Conservation (phyloP, 2,888 invertebrate species). For the Tetragonula carbonaria region DNA sequence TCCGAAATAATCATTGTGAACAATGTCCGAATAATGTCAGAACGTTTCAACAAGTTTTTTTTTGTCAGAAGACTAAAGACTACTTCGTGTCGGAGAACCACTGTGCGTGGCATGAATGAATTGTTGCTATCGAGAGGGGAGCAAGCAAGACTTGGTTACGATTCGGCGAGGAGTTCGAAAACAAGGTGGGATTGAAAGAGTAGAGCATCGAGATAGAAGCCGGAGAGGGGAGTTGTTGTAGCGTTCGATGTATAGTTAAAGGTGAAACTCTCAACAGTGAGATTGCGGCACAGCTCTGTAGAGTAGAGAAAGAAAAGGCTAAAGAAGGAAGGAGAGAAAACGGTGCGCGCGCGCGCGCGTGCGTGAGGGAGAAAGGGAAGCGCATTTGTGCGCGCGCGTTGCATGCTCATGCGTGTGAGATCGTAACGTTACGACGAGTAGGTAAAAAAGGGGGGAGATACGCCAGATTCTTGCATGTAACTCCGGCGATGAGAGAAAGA, state of each 20-base stretch:
- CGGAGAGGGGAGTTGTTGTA: background rate
- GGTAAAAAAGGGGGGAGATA: constrained; percentile 34
- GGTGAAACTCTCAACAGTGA: constrained; percentile 13
- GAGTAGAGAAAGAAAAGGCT: background rate
- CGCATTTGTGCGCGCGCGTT: background rate
- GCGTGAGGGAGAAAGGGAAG: background rate
- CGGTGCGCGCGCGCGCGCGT: too few species aligned
- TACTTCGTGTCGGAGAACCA: constrained; percentile 27
- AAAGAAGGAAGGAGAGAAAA: too few species aligned
- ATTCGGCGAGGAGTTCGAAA: constrained; percentile 18
- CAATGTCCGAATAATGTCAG: background rate
- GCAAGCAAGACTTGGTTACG: constrained; percentile 12
- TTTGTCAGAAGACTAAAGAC: too few species aligned
- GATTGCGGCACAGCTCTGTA: background rate
- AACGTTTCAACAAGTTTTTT: background rate
- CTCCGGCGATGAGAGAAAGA: constrained; percentile 26
- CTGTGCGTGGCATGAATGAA: constrained; percentile 39
- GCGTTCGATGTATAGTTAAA: constrained; percentile 1
- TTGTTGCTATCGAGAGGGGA: constrained; percentile 3
- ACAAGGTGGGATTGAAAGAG: constrained; percentile 2
- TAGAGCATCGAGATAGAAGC: constrained; percentile 15
- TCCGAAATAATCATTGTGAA: background rate
- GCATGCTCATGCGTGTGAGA: background rate
- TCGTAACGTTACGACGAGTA: constrained; percentile 24
- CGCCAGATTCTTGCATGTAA: constrained; percentile 26